Base-by-base conservation (phyloP, 2,888 invertebrate species). In the Lycophotia porphyrea region DNA sequence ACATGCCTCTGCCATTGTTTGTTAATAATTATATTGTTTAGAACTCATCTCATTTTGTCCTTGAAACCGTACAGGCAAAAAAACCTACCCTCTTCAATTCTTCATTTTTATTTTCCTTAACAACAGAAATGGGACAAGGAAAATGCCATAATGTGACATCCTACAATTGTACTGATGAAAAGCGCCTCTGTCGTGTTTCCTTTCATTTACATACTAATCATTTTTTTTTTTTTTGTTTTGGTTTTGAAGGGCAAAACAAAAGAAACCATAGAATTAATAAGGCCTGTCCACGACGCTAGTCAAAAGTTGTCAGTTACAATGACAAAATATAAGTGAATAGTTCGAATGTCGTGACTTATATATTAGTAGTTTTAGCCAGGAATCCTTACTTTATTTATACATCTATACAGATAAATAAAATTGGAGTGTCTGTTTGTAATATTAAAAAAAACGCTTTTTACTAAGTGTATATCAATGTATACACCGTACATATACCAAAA, bases 101-200 rank as follows among this genome's bases (percentile, higher is more conserved):
- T n/a, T n/a, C 64, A 61, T 61, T 69, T 65, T 77, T 55, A 47
- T 72, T 78, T 66, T 63, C 42, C 55, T 27, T 49, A 1, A 8
- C 34, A 61, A 82, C 31, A n/a, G n/a, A 18, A 67, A 60, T 36
- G 21, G n/a, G 34, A 72, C 36, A n/a, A 69, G 78, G 44, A 72
- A 82, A 70, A 36, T 36, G 1, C 21, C 11, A 24, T 61, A 69
- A 69, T 52, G 36, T 69, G 65, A 49, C 80, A 36, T 44, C 4
- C 0, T n/a, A 15, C 47, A 64, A 64, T 42, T 7, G 27, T 18
- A 31, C 49, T 66, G 68, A 66, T 55, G 60, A 78, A 31, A 44
- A 24, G 34, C 55, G 27, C 24, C 18, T n/a, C 36, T 58, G 58
- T 66, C 8, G 1, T 69, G 5, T 55, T 78, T 61, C 34, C 24